Percentiles rank a stretch among this genome's conserved stretches.
Conservation (phyloP, 2,888 invertebrate genomes). For the Eubasilissa splendida region DNA sequence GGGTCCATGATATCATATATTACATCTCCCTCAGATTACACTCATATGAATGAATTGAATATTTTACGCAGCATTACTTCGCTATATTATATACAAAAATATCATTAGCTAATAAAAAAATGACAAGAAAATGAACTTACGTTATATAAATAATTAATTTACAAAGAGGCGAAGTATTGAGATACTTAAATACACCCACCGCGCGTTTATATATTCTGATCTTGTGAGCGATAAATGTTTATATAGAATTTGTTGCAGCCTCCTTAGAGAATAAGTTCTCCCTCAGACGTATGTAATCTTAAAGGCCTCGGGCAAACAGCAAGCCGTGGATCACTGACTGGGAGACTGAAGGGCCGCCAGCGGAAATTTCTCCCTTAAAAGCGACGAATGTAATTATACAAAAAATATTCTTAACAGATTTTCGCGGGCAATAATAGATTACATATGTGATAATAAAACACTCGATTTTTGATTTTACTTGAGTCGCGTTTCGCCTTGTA, state of each 20-base stretch:
- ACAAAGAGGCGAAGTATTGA: background rate
- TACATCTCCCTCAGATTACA: too few species aligned
- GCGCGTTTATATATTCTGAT: slow-evolving; percentile 26
- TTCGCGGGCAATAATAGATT: too few species aligned
- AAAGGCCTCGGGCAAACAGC: slow-evolving; percentile 48
- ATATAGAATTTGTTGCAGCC: slow-evolving; percentile 28
- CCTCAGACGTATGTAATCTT: slow-evolving; percentile 44
- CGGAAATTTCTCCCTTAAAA: background rate
- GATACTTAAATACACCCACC: slow-evolving; percentile 1
- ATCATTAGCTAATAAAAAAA: too few species aligned
- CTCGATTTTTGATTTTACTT: too few species aligned
- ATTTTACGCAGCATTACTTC: too few species aligned
- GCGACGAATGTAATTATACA: background rate
- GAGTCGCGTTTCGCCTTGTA: too few species aligned
- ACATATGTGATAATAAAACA: too few species aligned
- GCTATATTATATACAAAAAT: too few species aligned
- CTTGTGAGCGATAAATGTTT: slow-evolving; percentile 23
- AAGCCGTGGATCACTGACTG: slow-evolving; percentile 49
- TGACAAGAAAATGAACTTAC: too few species aligned
- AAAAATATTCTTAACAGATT: background rate
- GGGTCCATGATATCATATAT: too few species aligned
- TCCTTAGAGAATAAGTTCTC: slow-evolving; percentile 16
- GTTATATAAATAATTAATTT: too few species aligned
- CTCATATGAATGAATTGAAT: too few species aligned
- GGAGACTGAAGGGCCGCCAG: slow-evolving; percentile 32